Conservation (phyloP, 2,113 vertebrate species). For the Mormyrus iriodes region DNA sequence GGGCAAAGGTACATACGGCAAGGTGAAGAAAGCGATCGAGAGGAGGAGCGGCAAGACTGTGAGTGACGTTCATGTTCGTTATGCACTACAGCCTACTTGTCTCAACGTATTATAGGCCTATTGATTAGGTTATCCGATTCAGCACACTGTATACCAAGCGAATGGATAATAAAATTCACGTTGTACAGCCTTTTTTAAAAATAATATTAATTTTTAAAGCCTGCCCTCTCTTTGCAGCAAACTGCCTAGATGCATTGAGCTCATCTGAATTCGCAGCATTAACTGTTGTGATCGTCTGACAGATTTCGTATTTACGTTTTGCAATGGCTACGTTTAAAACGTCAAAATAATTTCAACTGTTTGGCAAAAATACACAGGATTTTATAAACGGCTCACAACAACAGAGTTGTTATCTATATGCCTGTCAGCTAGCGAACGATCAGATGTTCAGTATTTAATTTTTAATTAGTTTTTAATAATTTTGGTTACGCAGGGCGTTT, state of each 20-base stretch:
- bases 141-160: not conserved
- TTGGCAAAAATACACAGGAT: not conserved
- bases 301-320: not conserved
- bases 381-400: not conserved
- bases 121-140: not conserved
- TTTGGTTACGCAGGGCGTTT: not conserved
- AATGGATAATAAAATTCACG: not conserved
- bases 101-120: not conserved
- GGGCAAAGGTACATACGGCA: slow-evolving; percentile 68
- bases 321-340: not conserved
- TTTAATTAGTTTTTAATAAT: not conserved
- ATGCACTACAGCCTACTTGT: not conserved
- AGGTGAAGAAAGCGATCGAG: slow-evolving; percentile 68
- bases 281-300: not conserved
- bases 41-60: slow-evolving; percentile 57
- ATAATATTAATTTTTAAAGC: not conserved
- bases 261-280: not conserved
- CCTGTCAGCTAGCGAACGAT: too few species aligned
- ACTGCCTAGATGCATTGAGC: not conserved
- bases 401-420: too few species aligned
- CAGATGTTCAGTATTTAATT: too few species aligned
- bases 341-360: not conserved
- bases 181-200: not conserved
- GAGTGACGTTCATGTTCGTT: slow-evolving; percentile 30
- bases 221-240: not conserved